These are phyloP conservation scores for Mus pahari DNA, from an alignment of 2,113 vertebrate species.

Conservation along the genomic window DNA sequence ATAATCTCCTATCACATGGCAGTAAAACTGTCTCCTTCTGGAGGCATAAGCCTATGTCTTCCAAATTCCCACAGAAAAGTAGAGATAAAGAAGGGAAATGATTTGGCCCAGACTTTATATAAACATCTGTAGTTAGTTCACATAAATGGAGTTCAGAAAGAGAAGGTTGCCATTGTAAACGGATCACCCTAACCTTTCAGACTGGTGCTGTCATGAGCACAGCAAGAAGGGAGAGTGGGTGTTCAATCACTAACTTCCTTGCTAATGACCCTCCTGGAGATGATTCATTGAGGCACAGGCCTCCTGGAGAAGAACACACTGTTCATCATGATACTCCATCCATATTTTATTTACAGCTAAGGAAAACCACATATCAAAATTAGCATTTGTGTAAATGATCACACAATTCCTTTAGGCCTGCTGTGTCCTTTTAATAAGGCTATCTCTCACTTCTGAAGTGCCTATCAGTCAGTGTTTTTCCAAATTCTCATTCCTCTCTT, in stretches of 20 bases:
- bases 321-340: slow-evolving; percentile 77
- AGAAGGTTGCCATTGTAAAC: slow-evolving; percentile 68
- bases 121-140: background rate
- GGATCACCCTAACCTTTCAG: slow-evolving; percentile 2
- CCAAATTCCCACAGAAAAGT: background rate
- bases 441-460: slow-evolving; percentile 86
- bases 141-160: slow-evolving; percentile 55
- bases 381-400: slow-evolving; percentile 87
- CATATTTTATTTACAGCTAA: slow-evolving; percentile 83
- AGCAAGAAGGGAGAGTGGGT: background rate
- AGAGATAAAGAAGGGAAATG: background rate
- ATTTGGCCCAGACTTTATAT: background rate
- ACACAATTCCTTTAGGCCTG: slow-evolving; percentile 83
- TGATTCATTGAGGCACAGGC: slow-evolving; percentile 81
- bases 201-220: slow-evolving; percentile 60
- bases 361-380: slow-evolving; percentile 86
- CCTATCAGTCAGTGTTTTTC: slow-evolving; percentile 82
- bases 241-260: slow-evolving; percentile 12
- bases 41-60: background rate
- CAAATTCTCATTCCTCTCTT: slow-evolving; percentile 82
- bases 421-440: slow-evolving; percentile 85
- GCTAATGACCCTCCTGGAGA: slow-evolving; percentile 71
- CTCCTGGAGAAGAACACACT: slow-evolving; percentile 73
- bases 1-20: background rate
- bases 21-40: background rate